phyloP scores from a whole-genome alignment of 1,140 invertebrate species.

The Lordiphosa collinella region DNA sequence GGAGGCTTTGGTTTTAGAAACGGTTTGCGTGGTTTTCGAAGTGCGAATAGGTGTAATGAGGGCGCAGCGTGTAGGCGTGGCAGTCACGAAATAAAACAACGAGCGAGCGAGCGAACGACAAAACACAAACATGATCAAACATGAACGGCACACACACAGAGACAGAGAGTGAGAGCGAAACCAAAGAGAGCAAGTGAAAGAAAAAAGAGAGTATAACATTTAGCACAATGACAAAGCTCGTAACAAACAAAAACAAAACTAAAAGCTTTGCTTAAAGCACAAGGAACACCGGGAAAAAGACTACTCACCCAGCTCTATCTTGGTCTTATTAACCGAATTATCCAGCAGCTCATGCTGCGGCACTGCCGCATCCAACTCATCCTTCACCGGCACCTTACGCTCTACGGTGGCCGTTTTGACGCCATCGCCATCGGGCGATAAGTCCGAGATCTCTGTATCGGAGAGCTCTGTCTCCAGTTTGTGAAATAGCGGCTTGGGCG shows the following conservation, averaged over 20 bases:
- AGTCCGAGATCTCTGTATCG: slow-evolving; percentile 86
- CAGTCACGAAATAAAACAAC: slow-evolving; percentile 61
- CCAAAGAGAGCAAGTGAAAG: slow-evolving; percentile 14
- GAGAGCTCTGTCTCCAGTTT: slow-evolving; percentile 84
- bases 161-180: slow-evolving; percentile 9
- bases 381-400: slow-evolving; percentile 86
- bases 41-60: slow-evolving; percentile 26
- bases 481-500: slow-evolving; percentile 85
- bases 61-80: slow-evolving; percentile 50
- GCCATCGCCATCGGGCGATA: slow-evolving; percentile 85
- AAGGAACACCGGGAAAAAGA: background rate
- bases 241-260: slow-evolving; percentile 6
- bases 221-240: slow-evolving; percentile 21
- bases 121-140: slow-evolving; percentile 29
- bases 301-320: slow-evolving; percentile 89
- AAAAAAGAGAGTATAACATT: slow-evolving; percentile 3
- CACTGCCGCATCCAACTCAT: slow-evolving; percentile 92
- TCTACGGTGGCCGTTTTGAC: slow-evolving; percentile 89
- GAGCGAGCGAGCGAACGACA: slow-evolving; percentile 47
- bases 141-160: slow-evolving; percentile 15
- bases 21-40: slow-evolving; percentile 17
- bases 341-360: slow-evolving; percentile 92
- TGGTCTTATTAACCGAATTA: slow-evolving; percentile 91
- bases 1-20: slow-evolving; percentile 80
- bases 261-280: slow-evolving; percentile 5